Base-by-base conservation (phyloP, 2,888 invertebrate genomes). In the Pedicia rivosa region DNA sequence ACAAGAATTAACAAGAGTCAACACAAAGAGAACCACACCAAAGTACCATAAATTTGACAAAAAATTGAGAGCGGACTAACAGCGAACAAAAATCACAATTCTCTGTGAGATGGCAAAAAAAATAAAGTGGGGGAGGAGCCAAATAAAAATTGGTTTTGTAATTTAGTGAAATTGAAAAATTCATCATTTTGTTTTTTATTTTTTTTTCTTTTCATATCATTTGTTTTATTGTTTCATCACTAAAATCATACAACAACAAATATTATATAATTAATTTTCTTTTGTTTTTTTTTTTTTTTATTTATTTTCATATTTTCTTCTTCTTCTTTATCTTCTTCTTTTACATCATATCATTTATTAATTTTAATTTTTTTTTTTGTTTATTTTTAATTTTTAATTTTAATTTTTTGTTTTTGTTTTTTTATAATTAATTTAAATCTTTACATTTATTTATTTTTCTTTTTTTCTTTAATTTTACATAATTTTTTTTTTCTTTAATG, bases 231-330 rank as follows among this genome's bases (percentile, higher is more conserved):
- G 16, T 17, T 17, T 31, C 31, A 31, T 31, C 31, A 31, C 31
- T 31, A 31, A 31, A 31, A 31, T 31, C 19, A 31, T 31, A 31
- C 31, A 31, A 31, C 31, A 31, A 19, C 19, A 20, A 20, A 20
- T 20, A 20, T 20, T 20, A 5, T n/a, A n/a, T n/a, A n/a, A n/a
- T n/a, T n/a, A n/a, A n/a, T 6, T 20, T 6, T 17, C 12, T 31
- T 30, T 30, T 30, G 10, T 3, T 30, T 30, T 30, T 13, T 28
- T 30, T 10, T 30, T 16, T 31, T 17, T n/a, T 17, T 31, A 31
- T 31, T 17, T n/a, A 17, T n/a, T 27, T n/a, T 27, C n/a, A 27
- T 27, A 27, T 27, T 19, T 31, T 17, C 12, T 31, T 17, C 12
- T 31, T 16, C 17, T 17, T 17, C 12, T 31, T n/a, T n/a, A n/a